Conservation (phyloP, 2,797 vertebrate genomes). For the Channa striata region DNA sequence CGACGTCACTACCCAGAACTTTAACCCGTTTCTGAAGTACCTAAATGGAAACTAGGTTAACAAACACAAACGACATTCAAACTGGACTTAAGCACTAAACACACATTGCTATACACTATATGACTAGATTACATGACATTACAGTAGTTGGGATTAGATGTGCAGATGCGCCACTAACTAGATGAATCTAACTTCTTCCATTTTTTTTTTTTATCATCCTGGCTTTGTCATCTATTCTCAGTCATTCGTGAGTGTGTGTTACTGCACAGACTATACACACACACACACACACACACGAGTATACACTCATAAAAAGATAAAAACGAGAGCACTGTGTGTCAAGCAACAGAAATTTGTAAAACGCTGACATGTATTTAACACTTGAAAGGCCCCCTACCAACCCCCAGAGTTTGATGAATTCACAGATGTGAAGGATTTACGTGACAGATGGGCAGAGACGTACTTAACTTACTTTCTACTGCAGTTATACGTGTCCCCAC, state of each 20-base stretch:
- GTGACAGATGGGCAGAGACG: slow-evolving; percentile 73
- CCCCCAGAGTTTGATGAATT: slow-evolving; percentile 45
- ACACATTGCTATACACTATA: not conserved
- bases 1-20: slow-evolving; percentile 1
- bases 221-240: slow-evolving; percentile 20
- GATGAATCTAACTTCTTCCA: slow-evolving; percentile 23
- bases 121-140: slow-evolving; percentile 3
- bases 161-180: slow-evolving; percentile 6
- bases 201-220: slow-evolving; percentile 37
- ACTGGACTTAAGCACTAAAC: not conserved
- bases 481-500: slow-evolving; percentile 18
- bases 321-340: not conserved
- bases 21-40: slow-evolving; percentile 15
- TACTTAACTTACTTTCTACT: slow-evolving; percentile 57
- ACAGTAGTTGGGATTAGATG: not conserved
- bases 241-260: slow-evolving; percentile 33
- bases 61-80: not conserved
- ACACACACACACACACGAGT: not conserved
- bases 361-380: slow-evolving; percentile 50
- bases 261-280: slow-evolving; percentile 8
- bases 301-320: not conserved
- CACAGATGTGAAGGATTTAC: slow-evolving; percentile 64
- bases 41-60: slow-evolving; percentile 17
- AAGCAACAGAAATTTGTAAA: slow-evolving; percentile 16
- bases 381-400: slow-evolving; percentile 1